Conservation (phyloP, 1,140 invertebrate species). For the Proctacanthus coquilletti region DNA sequence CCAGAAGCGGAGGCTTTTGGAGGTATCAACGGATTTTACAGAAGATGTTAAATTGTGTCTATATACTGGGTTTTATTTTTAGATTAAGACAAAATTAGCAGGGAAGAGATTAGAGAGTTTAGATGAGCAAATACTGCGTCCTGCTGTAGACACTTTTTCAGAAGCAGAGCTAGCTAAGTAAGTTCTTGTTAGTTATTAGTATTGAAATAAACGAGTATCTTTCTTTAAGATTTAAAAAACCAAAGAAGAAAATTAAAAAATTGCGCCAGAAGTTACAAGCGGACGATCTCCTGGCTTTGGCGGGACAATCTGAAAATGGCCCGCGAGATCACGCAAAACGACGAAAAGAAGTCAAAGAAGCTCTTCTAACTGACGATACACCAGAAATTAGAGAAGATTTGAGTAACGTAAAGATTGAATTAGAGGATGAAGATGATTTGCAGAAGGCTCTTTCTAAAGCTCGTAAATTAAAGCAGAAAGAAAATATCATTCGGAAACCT, state of each 20-base stretch:
- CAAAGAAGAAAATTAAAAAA: conserved; percentile 70
- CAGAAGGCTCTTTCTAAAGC: conserved; percentile 59
- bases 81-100: conserved; percentile 40
- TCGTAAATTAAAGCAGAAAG: conserved; percentile 49
- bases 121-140: conserved; percentile 42
- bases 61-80: conserved; percentile 7
- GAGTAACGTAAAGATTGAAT: conserved; percentile 47
- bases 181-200: not conserved
- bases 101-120: conserved; percentile 61
- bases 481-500: conserved; percentile 29
- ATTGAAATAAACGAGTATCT: not conserved
- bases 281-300: conserved; percentile 35
- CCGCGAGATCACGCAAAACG: conserved; percentile 31
- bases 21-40: not conserved
- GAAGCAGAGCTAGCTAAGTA: conserved; percentile 59
- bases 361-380: conserved; percentile 13
- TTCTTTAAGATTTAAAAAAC: conserved; percentile 67
- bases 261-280: conserved; percentile 38
- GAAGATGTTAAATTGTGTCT: not conserved
- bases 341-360: conserved; percentile 20
- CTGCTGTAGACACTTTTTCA: conserved; percentile 83
- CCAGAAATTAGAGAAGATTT: conserved; percentile 35
- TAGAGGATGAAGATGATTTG: conserved; percentile 60
- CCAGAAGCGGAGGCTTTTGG: conserved; percentile 31
- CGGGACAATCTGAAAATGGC: conserved; percentile 28